Base-by-base conservation (phyloP, 2,113 vertebrate genomes). In the Myiopsitta monachus region DNA sequence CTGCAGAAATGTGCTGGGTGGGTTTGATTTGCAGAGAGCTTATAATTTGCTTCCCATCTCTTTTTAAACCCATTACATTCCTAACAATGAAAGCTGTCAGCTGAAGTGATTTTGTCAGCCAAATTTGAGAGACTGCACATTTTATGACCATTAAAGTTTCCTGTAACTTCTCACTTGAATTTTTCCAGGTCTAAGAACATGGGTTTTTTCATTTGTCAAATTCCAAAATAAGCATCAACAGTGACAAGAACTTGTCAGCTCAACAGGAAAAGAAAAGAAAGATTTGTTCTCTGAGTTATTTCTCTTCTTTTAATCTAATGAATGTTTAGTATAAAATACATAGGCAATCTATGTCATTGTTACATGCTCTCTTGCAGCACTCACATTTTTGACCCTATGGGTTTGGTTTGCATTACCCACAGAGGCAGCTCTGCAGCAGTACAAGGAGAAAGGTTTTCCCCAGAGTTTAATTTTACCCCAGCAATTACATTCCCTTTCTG, bases 141-240 rank as follows among this genome's bases (percentile, higher is more conserved):
- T 93, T 93, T 93, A 79, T 94, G 92, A 88, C 92, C 76, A 82
- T 91, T 93, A 84, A 90, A 90, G 52, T 90, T 96, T 94, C 73
- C 66, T 79, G 22, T 79, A 91, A 91, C 49, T 87, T 84, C 88
- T 92, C 49, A 88, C 76, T 90, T 87, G 57, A 79, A 68, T 87
- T 84, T 83, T 95, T 90, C 66, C 66, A 49, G 28, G 24, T 63
- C 68, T 78, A 82, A 94, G 73, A 87, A 87, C 13, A 26, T 26
- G 11, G 2, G 0, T 1, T 67, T 79, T 63, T 69, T 46, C 12
- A 1, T 87, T 87, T 84, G 47, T 83, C 73, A 68, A 52, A 92
- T 87, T 92, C 64, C 72, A 93, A 81, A 96, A 78, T 78, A 95
- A 90, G 46, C 30, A 83, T 76, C 76, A 75, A 31, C 22, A 78